These are phyloP conservation scores for Intellagama lesueurii DNA, from an alignment of 2,797 vertebrate species.

Conservation along the genomic window DNA sequence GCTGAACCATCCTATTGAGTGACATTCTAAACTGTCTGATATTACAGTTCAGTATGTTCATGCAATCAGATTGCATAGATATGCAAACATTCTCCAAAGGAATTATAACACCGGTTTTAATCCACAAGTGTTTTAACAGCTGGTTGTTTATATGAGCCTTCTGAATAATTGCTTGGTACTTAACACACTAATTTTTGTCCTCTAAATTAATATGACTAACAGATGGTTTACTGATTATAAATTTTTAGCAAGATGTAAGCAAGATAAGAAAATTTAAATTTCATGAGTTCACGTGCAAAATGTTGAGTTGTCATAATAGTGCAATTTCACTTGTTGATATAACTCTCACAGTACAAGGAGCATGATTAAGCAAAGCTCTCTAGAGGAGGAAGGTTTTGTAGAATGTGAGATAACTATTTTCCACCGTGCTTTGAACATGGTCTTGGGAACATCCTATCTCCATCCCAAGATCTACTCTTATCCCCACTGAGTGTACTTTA, in stretches of 20 bases:
- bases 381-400: neutral
- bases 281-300: neutral
- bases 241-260: neutral
- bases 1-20: neutral
- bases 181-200: neutral
- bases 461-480: neutral
- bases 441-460: neutral
- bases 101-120: conserved; percentile 2
- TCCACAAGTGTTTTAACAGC: conserved; percentile 9
- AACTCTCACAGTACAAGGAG: neutral
- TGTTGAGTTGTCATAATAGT: neutral
- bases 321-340: neutral
- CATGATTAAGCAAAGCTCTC: neutral
- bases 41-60: neutral
- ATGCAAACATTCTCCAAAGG: neutral
- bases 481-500: neutral
- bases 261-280: neutral
- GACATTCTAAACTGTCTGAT: neutral
- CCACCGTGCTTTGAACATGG: neutral
- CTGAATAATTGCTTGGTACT: conserved; percentile 20
- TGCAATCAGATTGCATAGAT: neutral
- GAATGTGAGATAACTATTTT: neutral
- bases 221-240: neutral
- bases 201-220: neutral
- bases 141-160: conserved; percentile 12